Evolutionary conservation across 1,140 invertebrate genomes (phyloP), one percentile per base, ranked within the genome.

Genomic region (Pseudomyrmex cubaensis): DNA sequence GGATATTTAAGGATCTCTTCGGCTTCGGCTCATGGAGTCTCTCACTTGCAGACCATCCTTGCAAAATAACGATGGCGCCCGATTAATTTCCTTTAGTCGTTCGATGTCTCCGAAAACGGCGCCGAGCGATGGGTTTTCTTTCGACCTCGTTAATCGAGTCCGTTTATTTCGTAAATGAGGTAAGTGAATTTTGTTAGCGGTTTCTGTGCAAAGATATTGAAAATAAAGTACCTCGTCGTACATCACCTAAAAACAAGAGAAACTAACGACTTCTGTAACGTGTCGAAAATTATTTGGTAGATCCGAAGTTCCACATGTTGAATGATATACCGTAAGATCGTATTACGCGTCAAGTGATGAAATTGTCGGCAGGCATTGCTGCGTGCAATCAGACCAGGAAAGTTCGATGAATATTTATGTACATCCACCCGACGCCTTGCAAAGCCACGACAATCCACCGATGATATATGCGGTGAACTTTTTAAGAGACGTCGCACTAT

Each of bases 1-100:
- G n/a, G 74, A 88, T 87, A 87, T 87, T 88, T 84, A 87, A 87
- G 86, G 72, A 88, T 82, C 15, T 57, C 35, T 4, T 44, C 22
- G 66, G 57, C 48, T 67, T 61, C 50, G 46, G 78, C 62, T 86
- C 72, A 62, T 67, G 54, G 62, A 52, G 22, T 35, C 57, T 52
- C 64, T 77, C 64, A 63, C 66, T 85, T 78, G 67, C 67, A 73
- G 52, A 80, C 50, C 44, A 20, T 63, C 48, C 25, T 73, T 25
- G 61, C n/a, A 73, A 82, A 85, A 85, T 85, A 82, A 62, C 63
- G 62, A 64, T 35, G 72, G 44, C 72, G 82, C 48, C 66, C 76
- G 59, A 73, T 82, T 57, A 82, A 73, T 82, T 82, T 67, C 44
- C 76, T 59, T 80, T 80, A 80, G 76, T 66, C 46, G 66, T 46